Base-by-base conservation (phyloP, 2,113 vertebrate species). In the Chloropsis cyanopogon region DNA sequence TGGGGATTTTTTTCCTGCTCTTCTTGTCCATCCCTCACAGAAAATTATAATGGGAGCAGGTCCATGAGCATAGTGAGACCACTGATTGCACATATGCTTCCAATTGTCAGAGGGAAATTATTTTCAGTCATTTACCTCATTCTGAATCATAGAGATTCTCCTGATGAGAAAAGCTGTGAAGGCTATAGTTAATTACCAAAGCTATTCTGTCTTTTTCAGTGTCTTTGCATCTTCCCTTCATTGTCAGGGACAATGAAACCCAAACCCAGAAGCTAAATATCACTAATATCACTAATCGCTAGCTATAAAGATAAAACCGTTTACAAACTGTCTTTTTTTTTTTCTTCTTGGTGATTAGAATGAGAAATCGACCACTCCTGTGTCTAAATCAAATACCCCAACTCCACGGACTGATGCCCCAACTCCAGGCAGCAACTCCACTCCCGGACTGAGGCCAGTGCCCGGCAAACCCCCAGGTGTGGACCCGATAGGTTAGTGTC, bases 361-460 rank as follows among this genome's bases (percentile, higher is more conserved):
- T 96, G 98, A 98, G 97, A 98, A 98, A 95, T 98, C 98, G 88
- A 98, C 98, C 61, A 98, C 98, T 95, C 98, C 98, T 42, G 98
- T 98, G 91, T 98, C 98, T 64, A 98, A 98, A 93, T 98, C 98
- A 71, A 98, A 96, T 95, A 98, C 98, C 59, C 98, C 98, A 72
- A 98, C 98, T 97, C 98, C 98, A 87, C 97, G 98, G 93, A 98
- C 97, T 12, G 98, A 98, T 61, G 98, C 98, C 14, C 98, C 98
- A 56, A 98, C 98, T 68, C 98, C 98, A 84, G 98, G 98, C 95
- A 98, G 98, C 96, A 98, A 98, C 82, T 98, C 98, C 42, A 98
- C 98, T 90, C 98, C 98, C 0, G 98, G 98, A 95, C 71, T 98
- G 93, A 97, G 98, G 91, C 98, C 98, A 42, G 96, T 98, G 61